A percentile compares a stretch with the other conserved stretches of the same genome.
These are phyloP conservation scores for Apotomis turbidana DNA, from an alignment of 2,888 invertebrate species.

Conservation along the genomic window DNA sequence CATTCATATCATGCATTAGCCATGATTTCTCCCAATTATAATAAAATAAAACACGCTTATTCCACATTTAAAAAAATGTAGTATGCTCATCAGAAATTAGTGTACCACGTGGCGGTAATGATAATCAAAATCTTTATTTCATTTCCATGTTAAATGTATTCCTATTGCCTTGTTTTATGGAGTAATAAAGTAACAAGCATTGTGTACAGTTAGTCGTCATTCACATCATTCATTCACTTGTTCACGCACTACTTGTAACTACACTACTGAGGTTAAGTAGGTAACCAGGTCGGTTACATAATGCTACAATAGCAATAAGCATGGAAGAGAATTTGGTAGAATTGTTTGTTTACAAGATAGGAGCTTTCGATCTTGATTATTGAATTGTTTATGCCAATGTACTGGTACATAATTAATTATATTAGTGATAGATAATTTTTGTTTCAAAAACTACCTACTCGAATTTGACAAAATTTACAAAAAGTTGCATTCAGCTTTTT, in stretches of 20 bases:
- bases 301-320: no score
- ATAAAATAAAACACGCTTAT: neutral
- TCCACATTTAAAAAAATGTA: neutral
- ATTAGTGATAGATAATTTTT: no score
- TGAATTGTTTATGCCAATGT: constrained; percentile 6
- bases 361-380: constrained; percentile 9
- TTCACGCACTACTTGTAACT: constrained; percentile 75
- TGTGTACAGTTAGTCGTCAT: constrained; percentile 55
- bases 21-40: neutral
- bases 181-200: constrained; percentile 38
- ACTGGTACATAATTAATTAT: neutral
- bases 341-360: constrained; percentile 30
- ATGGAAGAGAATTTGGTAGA: neutral
- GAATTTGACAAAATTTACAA: no score
- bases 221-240: constrained; percentile 55
- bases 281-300: constrained; percentile 73
- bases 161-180: constrained; percentile 48
- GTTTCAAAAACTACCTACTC: no score
- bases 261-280: constrained; percentile 59
- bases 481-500: no score
- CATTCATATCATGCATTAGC: neutral
- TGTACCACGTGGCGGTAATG: constrained; percentile 6
- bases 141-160: constrained; percentile 47
- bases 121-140: constrained; percentile 48
- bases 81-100: constrained; percentile 11